Percentiles rank a stretch among this genome's conserved stretches.
These are phyloP conservation scores for Pelusios castaneus DNA, from an alignment of 2,113 vertebrate species.

Conservation along the genomic window DNA sequence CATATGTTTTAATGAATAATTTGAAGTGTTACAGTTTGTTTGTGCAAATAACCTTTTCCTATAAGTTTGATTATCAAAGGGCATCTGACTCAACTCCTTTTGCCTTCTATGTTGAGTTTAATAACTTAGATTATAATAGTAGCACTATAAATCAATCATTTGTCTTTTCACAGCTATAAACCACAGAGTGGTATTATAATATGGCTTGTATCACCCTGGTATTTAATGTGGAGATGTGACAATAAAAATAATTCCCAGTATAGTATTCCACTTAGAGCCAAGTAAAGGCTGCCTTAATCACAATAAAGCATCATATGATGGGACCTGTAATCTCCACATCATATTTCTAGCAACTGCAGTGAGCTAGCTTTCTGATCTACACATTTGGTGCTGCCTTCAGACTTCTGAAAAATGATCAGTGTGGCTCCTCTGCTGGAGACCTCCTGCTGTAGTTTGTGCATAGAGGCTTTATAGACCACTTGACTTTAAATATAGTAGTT, in stretches of 20 bases:
- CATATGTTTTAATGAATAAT: background rate
- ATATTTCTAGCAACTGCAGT: background rate
- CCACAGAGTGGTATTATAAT: background rate
- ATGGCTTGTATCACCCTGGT: background rate
- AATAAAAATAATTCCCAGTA: background rate
- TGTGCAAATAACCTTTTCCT: background rate
- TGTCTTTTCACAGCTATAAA: background rate
- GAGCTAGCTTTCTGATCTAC: background rate
- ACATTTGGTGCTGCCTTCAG: background rate
- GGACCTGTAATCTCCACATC: background rate
- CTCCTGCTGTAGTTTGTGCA: background rate
- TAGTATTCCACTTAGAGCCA: background rate
- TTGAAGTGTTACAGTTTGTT: background rate
- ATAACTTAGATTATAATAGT: background rate
- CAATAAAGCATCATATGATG: background rate
- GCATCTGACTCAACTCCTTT: fast-evolving
- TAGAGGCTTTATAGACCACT: background rate
- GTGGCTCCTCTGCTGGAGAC: background rate
- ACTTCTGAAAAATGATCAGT: background rate
- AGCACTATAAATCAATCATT: background rate
- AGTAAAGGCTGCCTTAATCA: background rate
- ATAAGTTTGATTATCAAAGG: background rate
- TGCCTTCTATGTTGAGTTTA: background rate
- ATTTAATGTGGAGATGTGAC: background rate
- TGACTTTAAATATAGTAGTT: background rate